A percentile compares a stretch with the other conserved stretches of the same genome.
phyloP scores from a whole-genome alignment of 2,797 vertebrate species.

The Melanogrammus aeglefinus region DNA sequence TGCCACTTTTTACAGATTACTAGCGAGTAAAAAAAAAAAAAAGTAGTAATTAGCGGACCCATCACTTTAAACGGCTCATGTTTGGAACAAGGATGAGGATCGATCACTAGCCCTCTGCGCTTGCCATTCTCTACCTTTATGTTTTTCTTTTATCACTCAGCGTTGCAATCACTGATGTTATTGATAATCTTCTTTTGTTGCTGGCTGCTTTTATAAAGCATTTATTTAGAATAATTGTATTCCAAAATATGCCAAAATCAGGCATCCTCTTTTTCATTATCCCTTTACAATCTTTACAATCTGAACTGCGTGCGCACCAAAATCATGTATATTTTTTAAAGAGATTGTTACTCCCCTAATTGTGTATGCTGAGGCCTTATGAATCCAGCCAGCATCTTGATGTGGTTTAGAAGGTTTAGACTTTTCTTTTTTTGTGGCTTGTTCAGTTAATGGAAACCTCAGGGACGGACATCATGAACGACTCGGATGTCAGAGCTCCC shows the following conservation, averaged over 20 bases:
- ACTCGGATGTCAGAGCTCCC: constrained; percentile 87
- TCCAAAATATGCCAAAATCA: background rate
- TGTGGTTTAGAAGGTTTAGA: background rate
- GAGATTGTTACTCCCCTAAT: background rate
- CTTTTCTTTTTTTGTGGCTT: constrained; percentile 45
- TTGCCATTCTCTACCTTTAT: background rate
- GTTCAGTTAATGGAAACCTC: constrained; percentile 95
- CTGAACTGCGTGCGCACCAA: background rate
- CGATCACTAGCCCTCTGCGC: too few relatives aligned
- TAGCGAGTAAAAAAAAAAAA: too few relatives aligned
- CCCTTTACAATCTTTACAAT: background rate
- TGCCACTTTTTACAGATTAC: too few relatives aligned
- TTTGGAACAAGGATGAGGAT: too few relatives aligned
- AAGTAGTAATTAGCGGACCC: too few relatives aligned
- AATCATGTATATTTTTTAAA: background rate
- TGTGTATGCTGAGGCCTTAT: background rate
- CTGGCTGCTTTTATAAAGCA: background rate
- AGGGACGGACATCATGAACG: constrained; percentile 91
- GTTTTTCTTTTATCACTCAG: background rate
- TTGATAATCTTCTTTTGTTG: background rate
- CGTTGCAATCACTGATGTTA: background rate
- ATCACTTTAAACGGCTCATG: too few relatives aligned
- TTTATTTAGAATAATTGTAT: too few relatives aligned
- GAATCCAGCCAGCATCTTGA: background rate
- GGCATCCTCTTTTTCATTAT: background rate